Percentiles rank a stretch among this genome's conserved stretches.
These are phyloP conservation scores for Oxystoma pomonae DNA, from an alignment of 2,888 invertebrate genomes.

Conservation along the genomic window DNA sequence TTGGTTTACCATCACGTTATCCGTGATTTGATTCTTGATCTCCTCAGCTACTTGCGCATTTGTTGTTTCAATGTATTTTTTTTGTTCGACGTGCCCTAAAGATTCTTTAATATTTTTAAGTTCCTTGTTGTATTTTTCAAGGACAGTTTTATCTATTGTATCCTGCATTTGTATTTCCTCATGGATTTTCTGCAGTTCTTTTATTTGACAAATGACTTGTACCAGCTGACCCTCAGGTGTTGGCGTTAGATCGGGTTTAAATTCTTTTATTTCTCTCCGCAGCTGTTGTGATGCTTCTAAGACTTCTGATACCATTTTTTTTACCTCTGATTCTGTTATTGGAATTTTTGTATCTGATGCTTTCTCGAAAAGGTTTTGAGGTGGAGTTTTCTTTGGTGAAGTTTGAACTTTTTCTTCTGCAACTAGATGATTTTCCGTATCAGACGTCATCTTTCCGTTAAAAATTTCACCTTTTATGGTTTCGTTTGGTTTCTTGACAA, in stretches of 20 bases:
- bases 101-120: constrained; percentile 15
- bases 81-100: background rate
- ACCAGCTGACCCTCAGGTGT: constrained; percentile 48
- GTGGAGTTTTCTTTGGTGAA: constrained; percentile 20
- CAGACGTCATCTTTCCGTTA: background rate
- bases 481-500: too few relatives aligned
- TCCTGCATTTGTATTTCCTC: constrained; percentile 25
- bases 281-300: constrained; percentile 50
- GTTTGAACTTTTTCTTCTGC: constrained; percentile 5
- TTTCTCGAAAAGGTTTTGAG: constrained; percentile 23
- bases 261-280: constrained; percentile 48
- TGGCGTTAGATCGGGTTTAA: constrained; percentile 53
- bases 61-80: background rate
- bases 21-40: too few relatives aligned
- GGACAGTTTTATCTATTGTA: constrained; percentile 9
- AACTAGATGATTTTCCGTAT: constrained; percentile 1
- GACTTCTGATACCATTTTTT: constrained; percentile 48
- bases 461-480: too few relatives aligned
- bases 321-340: constrained; percentile 38
- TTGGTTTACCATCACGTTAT: too few relatives aligned
- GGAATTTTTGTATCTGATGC: constrained; percentile 21
- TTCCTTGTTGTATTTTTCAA: constrained; percentile 14
- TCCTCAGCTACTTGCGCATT: too few relatives aligned
- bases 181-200: constrained; percentile 30
- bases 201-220: constrained; percentile 35